phyloP scores from a whole-genome alignment of 2,888 invertebrate species.

The Catocala fraxini region DNA sequence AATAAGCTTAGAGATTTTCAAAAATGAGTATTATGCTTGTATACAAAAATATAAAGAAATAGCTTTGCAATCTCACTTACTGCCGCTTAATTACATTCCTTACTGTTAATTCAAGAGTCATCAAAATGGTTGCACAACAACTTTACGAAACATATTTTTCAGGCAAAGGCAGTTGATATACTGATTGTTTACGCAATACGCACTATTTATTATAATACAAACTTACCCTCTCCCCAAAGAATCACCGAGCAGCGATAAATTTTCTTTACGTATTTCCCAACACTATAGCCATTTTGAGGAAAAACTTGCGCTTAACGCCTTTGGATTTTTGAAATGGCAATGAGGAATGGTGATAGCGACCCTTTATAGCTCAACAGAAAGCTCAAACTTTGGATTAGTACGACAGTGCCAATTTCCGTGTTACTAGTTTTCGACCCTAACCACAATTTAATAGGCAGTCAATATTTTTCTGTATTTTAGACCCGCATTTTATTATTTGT shows the following conservation, averaged over 20 bases:
- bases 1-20: no score
- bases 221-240: neutral
- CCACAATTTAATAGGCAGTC: neutral
- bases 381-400: constrained; percentile 39
- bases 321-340: constrained; percentile 48
- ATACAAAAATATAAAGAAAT: no score
- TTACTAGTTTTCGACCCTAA: constrained; percentile 32
- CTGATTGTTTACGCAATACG: no score
- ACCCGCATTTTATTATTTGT: neutral
- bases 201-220: neutral
- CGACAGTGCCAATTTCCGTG: constrained; percentile 36
- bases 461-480: neutral
- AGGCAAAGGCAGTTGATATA: no score
- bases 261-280: constrained; percentile 5
- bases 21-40: no score
- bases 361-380: constrained; percentile 36
- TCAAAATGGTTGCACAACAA: no score
- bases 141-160: neutral
- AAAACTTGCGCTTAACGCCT: constrained; percentile 58
- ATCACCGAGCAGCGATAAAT: neutral
- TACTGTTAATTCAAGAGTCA: no score
- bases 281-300: constrained; percentile 28
- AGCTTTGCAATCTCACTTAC: no score
- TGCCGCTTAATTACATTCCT: no score
- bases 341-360: constrained; percentile 53